phyloP scores from a whole-genome alignment of 2,113 vertebrate species.

The Odontesthes bonariensis region DNA sequence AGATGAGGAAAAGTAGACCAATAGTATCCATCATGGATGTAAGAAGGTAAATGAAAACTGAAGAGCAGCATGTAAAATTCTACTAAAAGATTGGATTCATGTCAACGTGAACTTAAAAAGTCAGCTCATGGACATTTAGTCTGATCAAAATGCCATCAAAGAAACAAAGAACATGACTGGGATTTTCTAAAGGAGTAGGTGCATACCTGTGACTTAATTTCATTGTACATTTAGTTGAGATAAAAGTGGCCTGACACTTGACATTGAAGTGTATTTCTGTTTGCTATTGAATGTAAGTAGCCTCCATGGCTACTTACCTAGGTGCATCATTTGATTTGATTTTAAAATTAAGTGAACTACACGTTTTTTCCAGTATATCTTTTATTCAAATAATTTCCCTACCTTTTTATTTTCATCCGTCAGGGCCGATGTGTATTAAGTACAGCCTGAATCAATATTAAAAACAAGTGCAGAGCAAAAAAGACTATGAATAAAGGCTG shows the following conservation, averaged over 20 bases:
- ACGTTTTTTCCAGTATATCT: slow-evolving; percentile 21
- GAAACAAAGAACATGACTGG: slow-evolving; percentile 33
- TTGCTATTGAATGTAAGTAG: slow-evolving; percentile 19
- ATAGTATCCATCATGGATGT: not conserved
- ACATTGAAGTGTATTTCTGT: slow-evolving; percentile 39
- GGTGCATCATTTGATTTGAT: slow-evolving; percentile 10
- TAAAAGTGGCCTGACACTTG: slow-evolving; percentile 36
- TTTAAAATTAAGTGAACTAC: slow-evolving; percentile 49
- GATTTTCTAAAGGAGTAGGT: slow-evolving; percentile 14
- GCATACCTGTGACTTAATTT: slow-evolving; percentile 20
- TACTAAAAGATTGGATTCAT: slow-evolving; percentile 5
- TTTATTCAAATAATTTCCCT: slow-evolving; percentile 20
- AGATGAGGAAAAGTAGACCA: not conserved
- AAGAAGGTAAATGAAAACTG: slow-evolving; percentile 1
- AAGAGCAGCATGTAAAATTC: slow-evolving; percentile 3
- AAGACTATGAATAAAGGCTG: slow-evolving; percentile 17
- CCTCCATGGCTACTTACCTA: slow-evolving; percentile 21
- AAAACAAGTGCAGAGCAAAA: not conserved
- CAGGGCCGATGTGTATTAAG: not conserved
- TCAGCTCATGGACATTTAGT: slow-evolving; percentile 35
- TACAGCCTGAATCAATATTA: slow-evolving; percentile 12
- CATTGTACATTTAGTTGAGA: slow-evolving; percentile 28
- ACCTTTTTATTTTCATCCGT: slow-evolving; percentile 32
- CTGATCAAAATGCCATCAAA: slow-evolving; percentile 32
- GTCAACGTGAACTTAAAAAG: slow-evolving; percentile 27